phyloP scores from a whole-genome alignment of 2,113 vertebrate species.

The Notothenia coriiceps region DNA sequence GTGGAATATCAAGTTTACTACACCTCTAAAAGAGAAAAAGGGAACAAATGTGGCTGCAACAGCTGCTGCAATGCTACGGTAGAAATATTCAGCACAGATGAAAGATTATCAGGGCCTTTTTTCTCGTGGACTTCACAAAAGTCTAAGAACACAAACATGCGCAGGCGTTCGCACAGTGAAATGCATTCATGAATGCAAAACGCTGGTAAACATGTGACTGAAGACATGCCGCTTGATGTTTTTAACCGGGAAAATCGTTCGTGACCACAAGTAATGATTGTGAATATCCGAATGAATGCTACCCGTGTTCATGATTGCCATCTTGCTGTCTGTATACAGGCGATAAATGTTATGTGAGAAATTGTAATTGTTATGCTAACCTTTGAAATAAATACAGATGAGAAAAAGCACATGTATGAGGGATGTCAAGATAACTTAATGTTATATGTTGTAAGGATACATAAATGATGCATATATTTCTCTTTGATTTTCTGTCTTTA shows the following conservation, averaged over 20 bases:
- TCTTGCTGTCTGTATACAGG: constrained; percentile 44
- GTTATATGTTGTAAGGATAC: background rate
- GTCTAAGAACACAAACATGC: constrained; percentile 31
- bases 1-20: constrained; percentile 31
- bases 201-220: constrained; percentile 33
- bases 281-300: constrained; percentile 61
- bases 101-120: constrained; percentile 67
- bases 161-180: constrained; percentile 31
- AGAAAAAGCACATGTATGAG: constrained; percentile 18
- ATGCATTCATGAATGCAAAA: constrained; percentile 44
- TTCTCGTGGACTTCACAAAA: constrained; percentile 59
- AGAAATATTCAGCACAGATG: constrained; percentile 67
- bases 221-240: constrained; percentile 31
- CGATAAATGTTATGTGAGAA: constrained; percentile 22
- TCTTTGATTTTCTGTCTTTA: constrained; percentile 9
- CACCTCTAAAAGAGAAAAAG: background rate
- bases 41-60: constrained; percentile 49
- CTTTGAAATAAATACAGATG: constrained; percentile 43
- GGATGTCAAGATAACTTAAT: background rate
- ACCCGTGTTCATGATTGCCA: constrained; percentile 45
- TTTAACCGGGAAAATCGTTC: constrained; percentile 37
- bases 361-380: constrained; percentile 67
- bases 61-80: constrained; percentile 58
- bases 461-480: background rate
- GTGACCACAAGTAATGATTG: constrained; percentile 54